phyloP scores from a whole-genome alignment of 2,797 vertebrate species.

The Parotocinclus haroldoi region DNA sequence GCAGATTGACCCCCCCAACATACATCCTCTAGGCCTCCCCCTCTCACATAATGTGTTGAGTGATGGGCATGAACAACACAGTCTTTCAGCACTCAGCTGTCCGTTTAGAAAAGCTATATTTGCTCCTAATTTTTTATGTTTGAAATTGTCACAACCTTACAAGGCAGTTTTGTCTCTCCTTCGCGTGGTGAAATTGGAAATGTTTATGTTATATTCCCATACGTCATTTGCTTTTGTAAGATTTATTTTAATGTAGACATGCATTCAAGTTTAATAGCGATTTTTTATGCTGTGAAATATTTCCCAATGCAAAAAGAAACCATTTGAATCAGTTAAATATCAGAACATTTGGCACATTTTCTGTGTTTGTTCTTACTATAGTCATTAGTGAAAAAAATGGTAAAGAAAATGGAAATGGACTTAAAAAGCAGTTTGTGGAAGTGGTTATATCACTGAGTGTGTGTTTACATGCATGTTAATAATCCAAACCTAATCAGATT shows the following conservation, averaged over 20 bases:
- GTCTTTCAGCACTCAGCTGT: not conserved
- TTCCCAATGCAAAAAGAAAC: too few relatives aligned
- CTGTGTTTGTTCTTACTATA: slow-evolving; percentile 61
- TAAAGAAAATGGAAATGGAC: slow-evolving; percentile 10
- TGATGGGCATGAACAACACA: slow-evolving; percentile 68
- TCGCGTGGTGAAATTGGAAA: slow-evolving; percentile 18
- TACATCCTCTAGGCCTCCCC: slow-evolving; percentile 20
- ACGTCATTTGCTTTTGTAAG: slow-evolving; percentile 5
- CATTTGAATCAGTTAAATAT: too few relatives aligned
- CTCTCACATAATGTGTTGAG: slow-evolving; percentile 46
- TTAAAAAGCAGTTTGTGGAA: slow-evolving; percentile 16
- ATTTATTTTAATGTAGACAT: not conserved
- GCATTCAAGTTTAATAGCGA: not conserved
- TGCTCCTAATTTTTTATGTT: slow-evolving; percentile 13
- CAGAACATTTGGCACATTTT: slow-evolving; percentile 33
- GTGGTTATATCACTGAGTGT: not conserved
- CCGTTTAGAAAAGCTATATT: slow-evolving; percentile 12
- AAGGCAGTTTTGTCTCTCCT: slow-evolving; percentile 25
- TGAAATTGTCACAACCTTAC: slow-evolving; percentile 14
- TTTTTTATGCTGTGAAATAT: slow-evolving; percentile 47
- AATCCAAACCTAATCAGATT: too few relatives aligned
- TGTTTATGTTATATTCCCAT: slow-evolving; percentile 19
- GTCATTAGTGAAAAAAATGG: slow-evolving; percentile 44
- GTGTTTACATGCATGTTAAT: too few relatives aligned
- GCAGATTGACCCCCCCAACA: slow-evolving; percentile 63